Conservation (phyloP, 2,113 vertebrate species). For the Cyanistes caeruleus region DNA sequence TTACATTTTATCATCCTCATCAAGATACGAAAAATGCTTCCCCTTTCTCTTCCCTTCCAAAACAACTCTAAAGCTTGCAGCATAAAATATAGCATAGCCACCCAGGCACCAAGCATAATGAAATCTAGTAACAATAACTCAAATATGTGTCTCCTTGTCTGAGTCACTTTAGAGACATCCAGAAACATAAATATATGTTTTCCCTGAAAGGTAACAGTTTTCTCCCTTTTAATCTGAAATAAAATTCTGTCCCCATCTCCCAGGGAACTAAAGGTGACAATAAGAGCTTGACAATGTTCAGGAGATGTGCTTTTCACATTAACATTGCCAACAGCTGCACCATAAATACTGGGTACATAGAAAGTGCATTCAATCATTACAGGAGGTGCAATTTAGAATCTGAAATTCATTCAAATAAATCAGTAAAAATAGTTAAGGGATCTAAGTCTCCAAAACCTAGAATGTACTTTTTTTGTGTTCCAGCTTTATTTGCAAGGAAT, state of each 20-base stretch:
- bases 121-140: conserved; percentile 68
- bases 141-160: conserved; percentile 62
- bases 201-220: conserved; percentile 67
- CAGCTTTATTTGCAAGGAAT: conserved; percentile 37
- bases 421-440: conserved; percentile 43
- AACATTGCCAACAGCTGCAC: conserved; percentile 54
- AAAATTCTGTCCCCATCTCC: conserved; percentile 68
- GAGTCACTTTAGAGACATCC: conserved; percentile 67
- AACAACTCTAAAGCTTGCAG: conserved; percentile 53
- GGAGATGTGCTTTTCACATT: conserved; percentile 70
- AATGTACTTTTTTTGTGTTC: background rate
- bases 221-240: conserved; percentile 67
- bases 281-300: conserved; percentile 63
- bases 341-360: conserved; percentile 48
- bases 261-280: conserved; percentile 67
- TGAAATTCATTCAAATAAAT: conserved; percentile 63
- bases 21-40: conserved; percentile 16
- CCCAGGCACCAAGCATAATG: conserved; percentile 62
- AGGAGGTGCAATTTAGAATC: conserved; percentile 55
- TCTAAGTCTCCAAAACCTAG: conserved; percentile 9
- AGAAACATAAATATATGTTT: conserved; percentile 71
- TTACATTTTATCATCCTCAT: conserved; percentile 57
- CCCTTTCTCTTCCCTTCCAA: background rate
- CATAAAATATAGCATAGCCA: conserved; percentile 62
- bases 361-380: conserved; percentile 64